Evolutionary conservation across 2,797 vertebrate genomes (phyloP).

Genomic region (Acanthurus lineatus): DNA sequence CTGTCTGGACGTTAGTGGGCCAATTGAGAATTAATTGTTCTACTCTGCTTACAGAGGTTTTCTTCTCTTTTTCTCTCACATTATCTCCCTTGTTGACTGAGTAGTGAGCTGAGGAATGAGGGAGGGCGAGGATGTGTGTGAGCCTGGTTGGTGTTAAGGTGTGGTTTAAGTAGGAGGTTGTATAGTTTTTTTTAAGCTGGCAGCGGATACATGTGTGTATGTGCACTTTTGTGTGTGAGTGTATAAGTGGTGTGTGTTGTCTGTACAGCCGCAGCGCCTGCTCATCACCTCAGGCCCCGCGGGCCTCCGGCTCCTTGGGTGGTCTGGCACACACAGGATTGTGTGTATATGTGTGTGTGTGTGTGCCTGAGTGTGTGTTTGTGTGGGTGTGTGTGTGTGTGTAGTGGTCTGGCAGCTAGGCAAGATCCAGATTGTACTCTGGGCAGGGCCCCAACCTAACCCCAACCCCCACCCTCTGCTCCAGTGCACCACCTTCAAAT

Average conservation of each 20-base stretch:
- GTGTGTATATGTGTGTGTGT: slow-evolving; percentile 48
- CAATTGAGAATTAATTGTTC: slow-evolving; percentile 71
- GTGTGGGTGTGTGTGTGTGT: slow-evolving; percentile 49
- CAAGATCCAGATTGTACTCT: slow-evolving; percentile 88
- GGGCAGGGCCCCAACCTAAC: slow-evolving; percentile 86
- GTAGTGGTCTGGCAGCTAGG: slow-evolving; percentile 89
- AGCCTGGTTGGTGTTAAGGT: slow-evolving; percentile 65
- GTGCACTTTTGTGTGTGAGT: slow-evolving; percentile 67
- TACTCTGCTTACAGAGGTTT: slow-evolving; percentile 52
- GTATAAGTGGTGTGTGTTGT: slow-evolving; percentile 77
- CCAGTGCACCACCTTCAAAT: slow-evolving; percentile 85
- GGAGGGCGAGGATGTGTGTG: slow-evolving; percentile 53
- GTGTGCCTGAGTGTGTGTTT: slow-evolving; percentile 41
- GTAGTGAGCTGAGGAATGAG: slow-evolving; percentile 66
- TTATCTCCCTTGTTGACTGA: slow-evolving; percentile 60
- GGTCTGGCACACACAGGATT: slow-evolving; percentile 88
- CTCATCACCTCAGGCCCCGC: slow-evolving; percentile 89
- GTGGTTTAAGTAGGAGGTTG: slow-evolving; percentile 64
- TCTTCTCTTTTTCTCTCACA: slow-evolving; percentile 47
- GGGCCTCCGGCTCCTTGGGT: slow-evolving; percentile 90
- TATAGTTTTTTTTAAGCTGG: slow-evolving; percentile 72
- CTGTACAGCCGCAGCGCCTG: slow-evolving; percentile 83
- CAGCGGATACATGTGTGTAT: slow-evolving; percentile 66
- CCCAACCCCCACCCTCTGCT: slow-evolving; percentile 83
- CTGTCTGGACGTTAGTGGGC: slow-evolving; percentile 64